phyloP scores from a whole-genome alignment of 2,797 vertebrate genomes.

The Anguilla pacifica region DNA sequence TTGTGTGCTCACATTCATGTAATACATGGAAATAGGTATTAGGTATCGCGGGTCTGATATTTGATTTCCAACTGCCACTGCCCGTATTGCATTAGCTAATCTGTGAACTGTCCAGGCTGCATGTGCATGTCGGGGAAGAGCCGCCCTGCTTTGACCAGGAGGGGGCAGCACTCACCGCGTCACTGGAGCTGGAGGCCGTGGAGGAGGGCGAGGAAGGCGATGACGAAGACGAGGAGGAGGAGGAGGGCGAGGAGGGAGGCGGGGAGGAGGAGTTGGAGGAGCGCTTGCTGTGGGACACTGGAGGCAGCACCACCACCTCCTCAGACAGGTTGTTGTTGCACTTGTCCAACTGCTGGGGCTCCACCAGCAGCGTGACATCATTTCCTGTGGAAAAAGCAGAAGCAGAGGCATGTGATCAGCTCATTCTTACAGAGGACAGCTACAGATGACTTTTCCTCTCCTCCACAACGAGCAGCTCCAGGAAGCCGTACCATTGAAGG shows the following conservation, averaged over 20 bases:
- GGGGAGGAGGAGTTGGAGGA: constrained; percentile 94
- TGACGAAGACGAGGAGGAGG: constrained; percentile 88
- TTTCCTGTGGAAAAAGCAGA: constrained; percentile 73
- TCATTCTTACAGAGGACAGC: too few species aligned
- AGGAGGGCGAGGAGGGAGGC: constrained; percentile 81
- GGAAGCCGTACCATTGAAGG: constrained; percentile 80
- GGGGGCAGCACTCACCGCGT: constrained; percentile 80
- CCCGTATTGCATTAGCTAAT: background rate
- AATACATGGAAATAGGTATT: background rate
- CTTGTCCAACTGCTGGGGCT: constrained; percentile 90
- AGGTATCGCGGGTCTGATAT: background rate
- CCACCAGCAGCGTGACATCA: constrained; percentile 85
- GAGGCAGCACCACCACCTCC: constrained; percentile 75
- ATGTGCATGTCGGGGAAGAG: background rate
- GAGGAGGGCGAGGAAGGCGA: constrained; percentile 87
- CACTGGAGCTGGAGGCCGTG: constrained; percentile 89
- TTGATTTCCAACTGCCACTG: background rate
- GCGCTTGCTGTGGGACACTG: constrained; percentile 83
- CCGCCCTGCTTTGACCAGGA: background rate
- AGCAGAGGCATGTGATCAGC: background rate
- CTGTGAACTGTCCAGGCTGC: background rate
- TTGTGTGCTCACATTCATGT: background rate
- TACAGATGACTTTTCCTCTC: background rate
- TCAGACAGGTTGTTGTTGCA: constrained; percentile 93
- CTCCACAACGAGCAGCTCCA: background rate